Evolutionary conservation across 2,113 vertebrate species (phyloP).

Genomic region (Probosciger aterrimus): DNA sequence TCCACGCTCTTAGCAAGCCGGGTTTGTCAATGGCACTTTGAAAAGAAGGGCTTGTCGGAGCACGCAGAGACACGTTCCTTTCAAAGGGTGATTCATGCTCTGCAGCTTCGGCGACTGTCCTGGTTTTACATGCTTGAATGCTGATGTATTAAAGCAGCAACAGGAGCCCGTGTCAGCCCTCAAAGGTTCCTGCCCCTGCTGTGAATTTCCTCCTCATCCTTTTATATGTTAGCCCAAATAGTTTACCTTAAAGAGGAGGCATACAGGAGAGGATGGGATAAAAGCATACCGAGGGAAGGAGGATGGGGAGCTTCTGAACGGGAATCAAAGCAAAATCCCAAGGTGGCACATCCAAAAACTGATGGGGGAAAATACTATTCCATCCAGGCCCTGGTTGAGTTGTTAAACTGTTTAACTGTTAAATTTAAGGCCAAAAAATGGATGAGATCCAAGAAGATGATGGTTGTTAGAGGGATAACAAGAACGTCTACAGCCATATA

Average conservation of each 20-base stretch:
- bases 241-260: neutral
- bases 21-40: slow-evolving; percentile 45
- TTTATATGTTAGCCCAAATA: neutral
- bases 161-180: neutral
- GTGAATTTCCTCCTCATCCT: neutral
- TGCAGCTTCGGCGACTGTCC: neutral
- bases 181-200: neutral
- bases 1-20: neutral
- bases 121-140: slow-evolving; percentile 23
- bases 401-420: neutral
- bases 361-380: neutral
- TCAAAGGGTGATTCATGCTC: slow-evolving; percentile 27
- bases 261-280: neutral
- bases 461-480: neutral
- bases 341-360: neutral
- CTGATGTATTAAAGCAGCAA: slow-evolving; percentile 32
- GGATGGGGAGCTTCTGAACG: neutral
- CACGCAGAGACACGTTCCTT: slow-evolving; percentile 45
- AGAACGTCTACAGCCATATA: neutral
- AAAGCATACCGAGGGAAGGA: neutral
- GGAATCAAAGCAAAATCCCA: slow-evolving; percentile 16
- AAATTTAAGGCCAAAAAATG: neutral
- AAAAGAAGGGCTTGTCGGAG: slow-evolving; percentile 37
- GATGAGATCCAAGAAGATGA: neutral
- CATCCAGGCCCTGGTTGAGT: neutral